phyloP scores from a whole-genome alignment of 2,797 vertebrate genomes.

The Gadopsis bispinosus region DNA sequence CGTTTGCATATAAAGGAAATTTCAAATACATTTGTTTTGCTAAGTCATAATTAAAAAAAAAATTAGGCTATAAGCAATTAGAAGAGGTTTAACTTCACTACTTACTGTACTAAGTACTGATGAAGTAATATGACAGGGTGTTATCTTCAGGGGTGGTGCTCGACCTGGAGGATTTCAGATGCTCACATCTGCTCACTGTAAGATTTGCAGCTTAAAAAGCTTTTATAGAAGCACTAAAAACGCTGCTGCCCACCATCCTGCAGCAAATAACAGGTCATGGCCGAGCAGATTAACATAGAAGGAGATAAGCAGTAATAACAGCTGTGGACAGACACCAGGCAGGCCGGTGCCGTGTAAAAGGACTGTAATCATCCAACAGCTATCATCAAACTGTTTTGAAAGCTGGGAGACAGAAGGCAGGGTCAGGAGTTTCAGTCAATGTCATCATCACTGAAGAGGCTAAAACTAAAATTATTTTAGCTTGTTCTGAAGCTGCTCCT shows the following conservation, averaged over 20 bases:
- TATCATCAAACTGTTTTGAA: slow-evolving; percentile 33
- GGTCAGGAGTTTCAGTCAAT: slow-evolving; percentile 27
- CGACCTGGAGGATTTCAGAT: slow-evolving; percentile 45
- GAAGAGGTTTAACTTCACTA: background rate
- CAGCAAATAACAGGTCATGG: slow-evolving; percentile 70
- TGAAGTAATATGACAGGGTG: background rate
- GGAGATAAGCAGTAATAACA: slow-evolving; percentile 73
- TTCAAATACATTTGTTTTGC: background rate
- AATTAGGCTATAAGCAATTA: background rate
- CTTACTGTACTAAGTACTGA: background rate
- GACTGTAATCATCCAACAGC: slow-evolving; percentile 40
- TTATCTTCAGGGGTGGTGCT: slow-evolving; percentile 24
- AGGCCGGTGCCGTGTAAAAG: slow-evolving; percentile 40
- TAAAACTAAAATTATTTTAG: background rate
- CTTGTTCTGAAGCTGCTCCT: background rate
- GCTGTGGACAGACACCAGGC: slow-evolving; percentile 52
- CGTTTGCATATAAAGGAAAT: background rate
- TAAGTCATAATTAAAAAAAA: background rate
- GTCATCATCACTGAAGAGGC: background rate
- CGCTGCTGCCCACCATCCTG: slow-evolving; percentile 43
- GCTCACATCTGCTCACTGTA: slow-evolving; percentile 69
- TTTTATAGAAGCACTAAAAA: slow-evolving; percentile 56
- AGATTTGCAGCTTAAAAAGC: slow-evolving; percentile 74
- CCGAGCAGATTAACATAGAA: slow-evolving; percentile 78
- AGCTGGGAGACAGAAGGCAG: slow-evolving; percentile 23